Percentiles rank a stretch among this genome's conserved stretches.
phyloP scores from a whole-genome alignment of 2,113 vertebrate genomes.

The Mustela nigripes region DNA sequence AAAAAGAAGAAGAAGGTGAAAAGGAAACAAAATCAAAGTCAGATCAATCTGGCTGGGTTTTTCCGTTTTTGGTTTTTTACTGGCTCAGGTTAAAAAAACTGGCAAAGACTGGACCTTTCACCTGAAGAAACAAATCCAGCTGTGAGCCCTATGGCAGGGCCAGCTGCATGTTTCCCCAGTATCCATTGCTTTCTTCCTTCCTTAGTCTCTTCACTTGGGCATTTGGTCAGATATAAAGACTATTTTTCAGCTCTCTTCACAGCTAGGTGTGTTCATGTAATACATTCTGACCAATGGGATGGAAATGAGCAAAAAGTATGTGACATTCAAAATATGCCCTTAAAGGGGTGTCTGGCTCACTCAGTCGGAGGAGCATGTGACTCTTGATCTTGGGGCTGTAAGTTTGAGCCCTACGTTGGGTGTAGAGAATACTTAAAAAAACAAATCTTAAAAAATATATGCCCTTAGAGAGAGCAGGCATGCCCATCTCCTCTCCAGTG shows the following conservation, averaged over 20 bases:
- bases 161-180: background rate
- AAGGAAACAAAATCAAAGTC: background rate
- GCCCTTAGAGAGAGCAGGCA: background rate
- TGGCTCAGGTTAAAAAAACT: background rate
- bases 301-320: background rate
- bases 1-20: background rate
- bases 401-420: background rate
- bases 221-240: background rate
- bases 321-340: constrained; percentile 26
- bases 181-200: background rate
- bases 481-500: background rate
- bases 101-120: background rate
- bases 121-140: background rate
- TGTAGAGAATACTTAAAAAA: background rate
- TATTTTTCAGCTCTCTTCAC: background rate
- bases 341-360: background rate
- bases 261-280: background rate
- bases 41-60: background rate
- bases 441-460: background rate
- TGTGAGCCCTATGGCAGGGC: background rate
- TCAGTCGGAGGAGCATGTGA: background rate
- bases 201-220: background rate
- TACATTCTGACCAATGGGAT: background rate
- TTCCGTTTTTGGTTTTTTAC: background rate
- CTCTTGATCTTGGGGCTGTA: background rate